Conservation (phyloP, 2,888 invertebrate species). For the Meghimatium bilineatum region DNA sequence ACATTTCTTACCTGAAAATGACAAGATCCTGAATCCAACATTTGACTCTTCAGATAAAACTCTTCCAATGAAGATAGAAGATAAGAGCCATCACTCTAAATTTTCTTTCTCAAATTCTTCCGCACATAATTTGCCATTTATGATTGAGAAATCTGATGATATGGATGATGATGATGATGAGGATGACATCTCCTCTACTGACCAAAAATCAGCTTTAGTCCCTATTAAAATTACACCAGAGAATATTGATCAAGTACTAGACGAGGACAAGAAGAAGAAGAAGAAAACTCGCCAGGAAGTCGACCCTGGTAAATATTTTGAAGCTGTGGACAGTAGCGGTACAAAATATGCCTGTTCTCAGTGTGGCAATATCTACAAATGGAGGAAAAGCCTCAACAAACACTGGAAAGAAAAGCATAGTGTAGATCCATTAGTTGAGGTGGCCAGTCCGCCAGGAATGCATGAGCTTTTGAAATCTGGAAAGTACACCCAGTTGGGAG, state of each 20-base stretch:
- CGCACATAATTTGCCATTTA: not conserved
- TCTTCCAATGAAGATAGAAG: constrained; percentile 49
- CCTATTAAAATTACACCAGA: constrained; percentile 36
- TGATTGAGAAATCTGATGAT: constrained; percentile 48
- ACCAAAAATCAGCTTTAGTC: constrained; percentile 2
- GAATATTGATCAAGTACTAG: constrained; percentile 32
- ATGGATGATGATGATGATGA: constrained; percentile 59
- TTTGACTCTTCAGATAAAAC: constrained; percentile 52
- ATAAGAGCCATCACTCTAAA: not conserved
- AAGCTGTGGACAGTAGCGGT: constrained; percentile 71
- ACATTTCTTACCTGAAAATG: constrained; percentile 59
- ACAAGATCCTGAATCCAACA: not conserved
- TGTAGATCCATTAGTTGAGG: constrained; percentile 69
- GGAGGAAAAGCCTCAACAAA: constrained; percentile 77
- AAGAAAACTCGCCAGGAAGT: constrained; percentile 72
- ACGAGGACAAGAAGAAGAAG: constrained; percentile 58
- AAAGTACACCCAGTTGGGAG: constrained; percentile 52
- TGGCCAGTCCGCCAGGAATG: constrained; percentile 63
- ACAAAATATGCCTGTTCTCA: constrained; percentile 77
- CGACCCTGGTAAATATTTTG: constrained; percentile 73
- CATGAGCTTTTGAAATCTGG: constrained; percentile 54
- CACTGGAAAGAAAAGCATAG: constrained; percentile 78
- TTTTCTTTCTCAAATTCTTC: constrained; percentile 1
- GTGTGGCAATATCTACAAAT: constrained; percentile 77
- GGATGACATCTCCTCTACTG: constrained; percentile 44